A percentile compares a stretch with the other conserved stretches of the same genome.
Evolutionary conservation across 2,888 invertebrate species (phyloP).

Genomic region (Thymelicus lineola): DNA sequence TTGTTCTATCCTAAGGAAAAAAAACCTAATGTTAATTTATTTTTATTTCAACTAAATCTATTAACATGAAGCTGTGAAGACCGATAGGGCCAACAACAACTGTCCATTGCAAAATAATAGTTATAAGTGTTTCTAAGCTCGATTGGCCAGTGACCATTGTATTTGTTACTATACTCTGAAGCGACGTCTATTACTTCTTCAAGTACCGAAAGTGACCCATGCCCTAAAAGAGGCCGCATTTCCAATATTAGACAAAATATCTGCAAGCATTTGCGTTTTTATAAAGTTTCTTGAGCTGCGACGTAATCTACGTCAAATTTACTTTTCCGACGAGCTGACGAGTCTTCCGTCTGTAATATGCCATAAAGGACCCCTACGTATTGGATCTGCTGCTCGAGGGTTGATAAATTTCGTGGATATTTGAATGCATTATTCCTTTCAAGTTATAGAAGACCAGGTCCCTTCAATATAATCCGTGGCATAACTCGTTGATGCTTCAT

Average conservation of each 20-base stretch:
- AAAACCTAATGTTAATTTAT: too few relatives aligned
- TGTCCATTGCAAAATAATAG: too few relatives aligned
- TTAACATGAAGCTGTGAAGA: too few relatives aligned
- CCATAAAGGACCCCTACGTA: conserved; percentile 81
- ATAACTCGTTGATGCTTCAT: conserved; percentile 61
- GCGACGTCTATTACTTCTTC: background rate
- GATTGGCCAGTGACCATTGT: too few relatives aligned
- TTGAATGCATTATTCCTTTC: conserved; percentile 79
- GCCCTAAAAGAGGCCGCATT: background rate
- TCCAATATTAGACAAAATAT: conserved; percentile 56
- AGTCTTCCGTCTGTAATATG: conserved; percentile 75
- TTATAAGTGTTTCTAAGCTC: too few relatives aligned
- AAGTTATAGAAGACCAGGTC: conserved; percentile 64
- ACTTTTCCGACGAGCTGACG: conserved; percentile 81
- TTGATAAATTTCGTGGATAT: conserved; percentile 82
- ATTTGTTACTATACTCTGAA: too few relatives aligned
- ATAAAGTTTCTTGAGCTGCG: conserved; percentile 66
- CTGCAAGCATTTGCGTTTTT: conserved; percentile 67
- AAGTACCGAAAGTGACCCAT: background rate
- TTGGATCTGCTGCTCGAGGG: conserved; percentile 73
- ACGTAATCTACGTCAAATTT: conserved; percentile 81
- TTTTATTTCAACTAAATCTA: too few relatives aligned
- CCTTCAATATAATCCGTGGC: conserved; percentile 67
- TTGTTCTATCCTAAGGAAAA: too few relatives aligned
- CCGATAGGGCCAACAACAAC: too few relatives aligned